Percentiles rank a stretch among this genome's conserved stretches.
These are phyloP conservation scores for Dendroctonus valens DNA, from an alignment of 1,140 invertebrate species.

Conservation along the genomic window DNA sequence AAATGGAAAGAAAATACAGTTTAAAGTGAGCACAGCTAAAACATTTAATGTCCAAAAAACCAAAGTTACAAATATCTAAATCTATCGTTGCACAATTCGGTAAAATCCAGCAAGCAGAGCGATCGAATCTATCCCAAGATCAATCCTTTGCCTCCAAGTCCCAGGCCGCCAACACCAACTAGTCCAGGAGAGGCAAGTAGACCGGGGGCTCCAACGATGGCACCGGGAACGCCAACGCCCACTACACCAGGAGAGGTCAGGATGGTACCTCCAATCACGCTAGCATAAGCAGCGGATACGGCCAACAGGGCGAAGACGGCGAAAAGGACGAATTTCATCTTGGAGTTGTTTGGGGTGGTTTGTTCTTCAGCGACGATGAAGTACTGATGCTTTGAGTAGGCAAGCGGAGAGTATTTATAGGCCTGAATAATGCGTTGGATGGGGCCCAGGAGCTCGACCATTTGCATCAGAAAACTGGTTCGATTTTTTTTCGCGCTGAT, in stretches of 20 bases:
- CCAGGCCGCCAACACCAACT: conserved; percentile 11
- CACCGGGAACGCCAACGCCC: conserved; percentile 4
- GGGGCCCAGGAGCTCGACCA: too few species aligned
- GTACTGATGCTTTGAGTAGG: too few species aligned
- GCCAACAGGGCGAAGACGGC: conserved; percentile 33
- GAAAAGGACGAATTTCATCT: conserved; percentile 35
- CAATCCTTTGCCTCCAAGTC: conserved; percentile 17
- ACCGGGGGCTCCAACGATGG: not conserved
- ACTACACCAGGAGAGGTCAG: conserved; percentile 11
- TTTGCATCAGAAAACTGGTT: too few species aligned
- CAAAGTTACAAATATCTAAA: too few species aligned
- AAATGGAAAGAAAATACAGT: too few species aligned
- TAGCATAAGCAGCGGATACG: conserved; percentile 28
- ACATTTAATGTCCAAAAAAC: too few species aligned
- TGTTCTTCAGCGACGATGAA: too few species aligned
- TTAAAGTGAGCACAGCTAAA: too few species aligned
- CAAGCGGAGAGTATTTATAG: too few species aligned
- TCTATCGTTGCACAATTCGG: too few species aligned
- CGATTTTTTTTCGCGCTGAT: not conserved
- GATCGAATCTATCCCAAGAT: conserved; percentile 18
- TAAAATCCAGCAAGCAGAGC: too few species aligned
- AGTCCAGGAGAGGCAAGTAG: conserved; percentile 17
- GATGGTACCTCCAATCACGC: conserved; percentile 25
- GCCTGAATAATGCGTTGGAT: too few species aligned
- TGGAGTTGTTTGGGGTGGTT: not conserved